Percentiles rank a stretch among this genome's conserved stretches.
Conservation (phyloP, 2,797 vertebrate species). For the Manis javanica region DNA sequence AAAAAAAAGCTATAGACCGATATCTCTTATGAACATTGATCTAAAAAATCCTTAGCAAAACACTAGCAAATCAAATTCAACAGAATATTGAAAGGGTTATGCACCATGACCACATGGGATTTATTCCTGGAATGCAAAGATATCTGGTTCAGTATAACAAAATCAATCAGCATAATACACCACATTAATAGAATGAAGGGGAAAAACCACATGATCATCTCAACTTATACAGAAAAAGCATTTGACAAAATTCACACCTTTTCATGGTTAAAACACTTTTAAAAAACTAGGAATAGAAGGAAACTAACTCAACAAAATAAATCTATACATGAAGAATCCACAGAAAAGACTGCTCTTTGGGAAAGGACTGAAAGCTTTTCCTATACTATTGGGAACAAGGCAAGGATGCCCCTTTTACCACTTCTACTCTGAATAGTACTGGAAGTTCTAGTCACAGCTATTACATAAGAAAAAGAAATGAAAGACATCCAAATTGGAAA, state of each 20-base stretch:
- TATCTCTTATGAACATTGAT: neutral
- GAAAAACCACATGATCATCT: neutral
- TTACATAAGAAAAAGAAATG: neutral
- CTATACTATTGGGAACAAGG: neutral
- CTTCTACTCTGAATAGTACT: neutral
- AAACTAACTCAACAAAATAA: neutral
- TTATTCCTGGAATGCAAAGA: neutral
- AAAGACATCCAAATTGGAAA: neutral
- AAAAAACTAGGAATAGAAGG: neutral
- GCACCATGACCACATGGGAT: neutral
- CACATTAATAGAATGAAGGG: neutral
- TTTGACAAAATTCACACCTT: neutral
- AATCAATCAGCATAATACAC: neutral
- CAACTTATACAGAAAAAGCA: neutral
- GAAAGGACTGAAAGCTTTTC: neutral
- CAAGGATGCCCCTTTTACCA: neutral
- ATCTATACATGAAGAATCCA: neutral
- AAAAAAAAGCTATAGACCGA: neutral
- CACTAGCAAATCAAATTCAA: neutral
- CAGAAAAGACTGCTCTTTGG: neutral
- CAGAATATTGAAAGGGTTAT: neutral
- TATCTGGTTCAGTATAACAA: neutral
- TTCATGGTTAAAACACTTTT: neutral
- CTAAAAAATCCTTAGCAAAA: neutral
- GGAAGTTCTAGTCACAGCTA: neutral